A percentile compares a stretch with the other conserved stretches of the same genome.
phyloP scores from a whole-genome alignment of 92 coral and sea anemone species.

The Porites lobata region DNA sequence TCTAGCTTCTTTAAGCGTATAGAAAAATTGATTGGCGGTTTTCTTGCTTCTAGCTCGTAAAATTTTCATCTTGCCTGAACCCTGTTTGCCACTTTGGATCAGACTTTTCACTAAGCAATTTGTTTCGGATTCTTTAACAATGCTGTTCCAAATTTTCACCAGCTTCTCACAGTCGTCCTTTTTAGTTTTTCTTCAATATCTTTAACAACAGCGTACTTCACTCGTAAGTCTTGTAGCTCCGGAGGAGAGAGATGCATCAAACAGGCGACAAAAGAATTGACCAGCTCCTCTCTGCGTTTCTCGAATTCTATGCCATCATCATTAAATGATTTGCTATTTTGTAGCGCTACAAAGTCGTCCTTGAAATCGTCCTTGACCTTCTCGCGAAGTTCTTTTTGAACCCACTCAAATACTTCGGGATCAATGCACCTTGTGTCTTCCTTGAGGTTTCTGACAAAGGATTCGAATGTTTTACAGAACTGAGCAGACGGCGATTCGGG shows the following conservation, averaged over 20 bases:
- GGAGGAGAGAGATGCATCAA: neutral
- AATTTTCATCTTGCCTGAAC: conserved; percentile 48
- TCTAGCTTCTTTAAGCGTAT: conserved; percentile 33
- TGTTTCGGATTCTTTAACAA: conserved; percentile 34
- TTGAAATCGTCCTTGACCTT: neutral
- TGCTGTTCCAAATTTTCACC: neutral
- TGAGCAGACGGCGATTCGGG: neutral
- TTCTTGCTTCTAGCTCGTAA: conserved; percentile 47
- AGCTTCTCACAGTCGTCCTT: neutral
- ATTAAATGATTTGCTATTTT: too few relatives aligned
- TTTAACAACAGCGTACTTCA: neutral
- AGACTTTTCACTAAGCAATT: conserved; percentile 17
- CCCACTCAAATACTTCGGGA: neutral
- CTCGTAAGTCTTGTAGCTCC: neutral
- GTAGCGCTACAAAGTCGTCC: too few relatives aligned
- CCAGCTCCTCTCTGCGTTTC: neutral
- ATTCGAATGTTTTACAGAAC: neutral
- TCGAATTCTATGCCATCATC: too few relatives aligned
- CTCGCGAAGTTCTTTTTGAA: neutral
- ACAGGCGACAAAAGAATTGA: neutral
- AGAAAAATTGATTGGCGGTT: conserved; percentile 40
- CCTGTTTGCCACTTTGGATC: conserved; percentile 8
- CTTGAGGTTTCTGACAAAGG: neutral
- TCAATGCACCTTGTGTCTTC: neutral
- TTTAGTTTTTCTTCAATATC: neutral